Evolutionary conservation across 2,888 invertebrate genomes (phyloP), one percentile per base, ranked within the genome.

Genomic region (Mimas tiliae): DNA sequence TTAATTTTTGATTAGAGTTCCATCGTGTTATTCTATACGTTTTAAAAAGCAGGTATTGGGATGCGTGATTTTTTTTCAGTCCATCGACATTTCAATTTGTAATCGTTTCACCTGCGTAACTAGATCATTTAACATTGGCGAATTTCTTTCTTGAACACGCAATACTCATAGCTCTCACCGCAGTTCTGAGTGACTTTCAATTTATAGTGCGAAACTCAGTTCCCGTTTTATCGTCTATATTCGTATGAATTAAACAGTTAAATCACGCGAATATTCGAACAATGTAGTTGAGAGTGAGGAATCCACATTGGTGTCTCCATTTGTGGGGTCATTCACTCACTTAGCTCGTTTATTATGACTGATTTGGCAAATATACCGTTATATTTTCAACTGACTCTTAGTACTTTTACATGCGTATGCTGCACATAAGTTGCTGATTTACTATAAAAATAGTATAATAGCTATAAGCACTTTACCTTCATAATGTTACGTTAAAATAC

Each of bases 321-420:
- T 74, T 72, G 73, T 74, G 79, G 80, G 90, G 90, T 91, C 91
- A 85, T 90, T 91, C 89, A 90, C 90, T 90, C 89, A 90, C 90
- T 84, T 85, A 78, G 80, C 79, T 74, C 78, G 75, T 73, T 72
- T 82, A 79, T 80, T 84, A 82, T 83, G 83, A 82, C 84, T 85
- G 85, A 87, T 88, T 90, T 89, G 88, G 88, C 86, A 81, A 85
- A 86, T 77, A 74, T 87, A 85, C 91, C 89, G 91, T 88, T 91
- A 91, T 74, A 68, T 81, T 85, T 87, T 88, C 81, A 83, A 47
- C 47, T n/a, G 27, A 45, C 27, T 27, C 27, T 64, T 7, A 53
- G 53, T 64, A 47, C 33, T 16, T 16, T 12, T 38, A 64, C 38
- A 51, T 51, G 14, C n/a, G 19, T 21, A 34, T 12, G 12, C 6